Conservation (phyloP, 2,888 invertebrate species). For the Platynereis dumerilii region DNA sequence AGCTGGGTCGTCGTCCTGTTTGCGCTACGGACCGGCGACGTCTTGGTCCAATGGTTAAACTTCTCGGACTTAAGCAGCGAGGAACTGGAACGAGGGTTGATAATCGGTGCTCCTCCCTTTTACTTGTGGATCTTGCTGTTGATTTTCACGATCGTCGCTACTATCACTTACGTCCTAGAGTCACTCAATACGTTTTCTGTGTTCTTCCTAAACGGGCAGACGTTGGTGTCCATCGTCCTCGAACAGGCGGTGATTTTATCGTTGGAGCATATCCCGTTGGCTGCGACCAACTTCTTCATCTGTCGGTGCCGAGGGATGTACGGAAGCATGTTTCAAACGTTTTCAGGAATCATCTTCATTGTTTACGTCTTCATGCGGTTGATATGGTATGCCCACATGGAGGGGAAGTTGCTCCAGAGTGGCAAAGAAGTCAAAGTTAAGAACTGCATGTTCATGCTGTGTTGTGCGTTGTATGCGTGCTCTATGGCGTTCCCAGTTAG, state of each 20-base stretch:
- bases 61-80: conserved; percentile 16
- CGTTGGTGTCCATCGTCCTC: conserved; percentile 28
- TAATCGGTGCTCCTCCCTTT: conserved; percentile 21
- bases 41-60: conserved; percentile 25
- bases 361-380: conserved; percentile 33
- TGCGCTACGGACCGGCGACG: conserved; percentile 26
- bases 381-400: conserved; percentile 39
- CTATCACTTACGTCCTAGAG: conserved; percentile 32
- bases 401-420: conserved; percentile 31
- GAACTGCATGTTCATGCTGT: conserved; percentile 29
- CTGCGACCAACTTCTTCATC: conserved; percentile 35
- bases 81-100: conserved; percentile 21
- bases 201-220: conserved; percentile 20
- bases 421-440: conserved; percentile 26
- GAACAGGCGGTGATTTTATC: conserved; percentile 28
- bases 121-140: conserved; percentile 27
- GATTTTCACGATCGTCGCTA: conserved; percentile 31
- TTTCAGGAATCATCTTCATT: conserved; percentile 27
- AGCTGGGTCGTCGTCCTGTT: conserved; percentile 30
- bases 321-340: conserved; percentile 26
- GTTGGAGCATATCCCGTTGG: conserved; percentile 35
- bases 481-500: conserved; percentile 35
- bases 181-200: conserved; percentile 34
- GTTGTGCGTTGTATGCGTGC: conserved; percentile 31
- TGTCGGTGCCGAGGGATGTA: conserved; percentile 28